These are phyloP conservation scores for Bembecia ichneumoniformis DNA, from an alignment of 2,888 invertebrate genomes.

Conservation along the genomic window DNA sequence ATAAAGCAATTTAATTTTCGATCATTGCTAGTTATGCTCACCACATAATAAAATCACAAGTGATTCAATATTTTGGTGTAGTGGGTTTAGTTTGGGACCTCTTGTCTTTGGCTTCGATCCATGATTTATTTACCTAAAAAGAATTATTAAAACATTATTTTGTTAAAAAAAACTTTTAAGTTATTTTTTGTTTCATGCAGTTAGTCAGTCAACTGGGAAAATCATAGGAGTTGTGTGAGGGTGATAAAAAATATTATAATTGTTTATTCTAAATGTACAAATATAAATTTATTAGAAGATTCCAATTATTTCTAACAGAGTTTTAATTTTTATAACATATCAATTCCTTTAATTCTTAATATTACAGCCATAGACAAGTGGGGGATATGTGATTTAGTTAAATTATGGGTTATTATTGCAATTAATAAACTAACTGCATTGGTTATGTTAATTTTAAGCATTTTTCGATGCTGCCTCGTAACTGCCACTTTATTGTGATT, in stretches of 20 bases:
- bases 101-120: conserved; percentile 30
- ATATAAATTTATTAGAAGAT: no score
- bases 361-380: conserved; percentile 26
- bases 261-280: no score
- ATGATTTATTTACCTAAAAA: conserved; percentile 26
- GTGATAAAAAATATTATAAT: no score
- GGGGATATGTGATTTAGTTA: conserved; percentile 17
- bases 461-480: not conserved
- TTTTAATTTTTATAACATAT: no score
- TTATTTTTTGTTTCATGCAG: no score
- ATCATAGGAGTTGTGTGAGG: no score
- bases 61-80: conserved; percentile 51
- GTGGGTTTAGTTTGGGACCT: conserved; percentile 49
- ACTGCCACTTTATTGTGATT: not conserved
- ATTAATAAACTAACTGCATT: not conserved
- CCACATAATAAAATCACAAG: conserved; percentile 25
- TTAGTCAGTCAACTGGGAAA: no score
- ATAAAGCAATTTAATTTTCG: no score
- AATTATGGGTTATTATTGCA: conserved; percentile 16
- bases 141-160: not conserved
- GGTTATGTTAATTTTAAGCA: not conserved
- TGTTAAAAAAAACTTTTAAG: no score
- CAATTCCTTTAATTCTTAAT: no score
- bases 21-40: conserved; percentile 13
- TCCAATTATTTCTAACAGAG: no score